Base-by-base conservation (phyloP, 1,140 invertebrate species). In the Caenorhabditis remanei region DNA sequence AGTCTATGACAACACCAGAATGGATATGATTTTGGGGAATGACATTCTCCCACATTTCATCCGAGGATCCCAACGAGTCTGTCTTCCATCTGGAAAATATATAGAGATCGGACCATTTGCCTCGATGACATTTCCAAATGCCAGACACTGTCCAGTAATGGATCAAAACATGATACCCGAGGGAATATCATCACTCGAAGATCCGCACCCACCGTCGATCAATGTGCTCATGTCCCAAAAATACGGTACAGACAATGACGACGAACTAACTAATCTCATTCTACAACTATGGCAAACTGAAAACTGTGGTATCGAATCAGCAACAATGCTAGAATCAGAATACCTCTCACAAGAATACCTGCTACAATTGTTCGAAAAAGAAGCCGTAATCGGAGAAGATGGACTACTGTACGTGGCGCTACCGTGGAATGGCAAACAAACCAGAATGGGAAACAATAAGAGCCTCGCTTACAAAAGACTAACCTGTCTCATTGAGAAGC, bases 361-460 rank as follows among this genome's bases (percentile, higher is more conserved):
- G 7, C 55, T 58, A 5, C 7, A 63, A 63, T 2, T 5, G 7
- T 71, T 71, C 65, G 65, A 71, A 71, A n/a, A 71, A 19, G 41
- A 32, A 8, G 40, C 14, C 40, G 41, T 71, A 14, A 41, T 40
- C 40, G 16, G 14, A 5, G 40, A 41, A 43, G 65, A 46, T 6
- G 65, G 65, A 4, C 5, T 11, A 5, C 2, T 71, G 14, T 2
- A 43, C 41, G 65, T 71, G 7, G 41, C 40, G 5, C 19, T 71
- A 19, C 65, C 65, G 14, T 71, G 65, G 65, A 71, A 71, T 21
- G 65, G 65, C 4, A 71, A 46, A 46, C 65, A 71, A n/a, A 16
- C 4, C 8, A 8, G 65, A 19, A 13, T 71, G 40, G 19, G 6
- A 43, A 7, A 43, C 6, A 71, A 71, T n/a, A 71, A 43, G 21